Evolutionary conservation across 2,113 vertebrate species (phyloP).

Genomic region (Salvelinus namaycush): DNA sequence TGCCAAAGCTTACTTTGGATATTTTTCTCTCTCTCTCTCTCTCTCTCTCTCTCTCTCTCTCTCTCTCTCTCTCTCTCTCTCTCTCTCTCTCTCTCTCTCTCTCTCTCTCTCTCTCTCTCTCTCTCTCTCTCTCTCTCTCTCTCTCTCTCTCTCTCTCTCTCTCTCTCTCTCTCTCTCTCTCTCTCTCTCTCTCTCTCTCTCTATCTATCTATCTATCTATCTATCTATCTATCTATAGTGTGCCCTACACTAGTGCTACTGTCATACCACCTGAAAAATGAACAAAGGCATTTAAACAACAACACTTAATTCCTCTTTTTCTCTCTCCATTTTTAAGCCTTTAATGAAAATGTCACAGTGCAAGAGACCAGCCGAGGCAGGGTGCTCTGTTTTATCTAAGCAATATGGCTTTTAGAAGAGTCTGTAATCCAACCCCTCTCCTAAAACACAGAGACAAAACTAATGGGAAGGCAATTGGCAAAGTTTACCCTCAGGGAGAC

Average conservation of each 20-base stretch:
- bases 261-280: slow-evolving; percentile 6
- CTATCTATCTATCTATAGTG: neutral
- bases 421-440: slow-evolving; percentile 23
- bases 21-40: no score
- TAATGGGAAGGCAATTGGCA: slow-evolving; percentile 3
- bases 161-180: no score
- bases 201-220: no score
- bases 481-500: slow-evolving; percentile 30
- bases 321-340: neutral
- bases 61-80: no score
- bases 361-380: neutral
- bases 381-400: slow-evolving; percentile 19
- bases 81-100: no score
- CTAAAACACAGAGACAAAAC: slow-evolving; percentile 25
- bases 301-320: slow-evolving; percentile 7
- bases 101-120: no score
- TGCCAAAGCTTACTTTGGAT: no score
- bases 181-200: no score
- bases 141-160: no score
- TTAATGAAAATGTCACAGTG: slow-evolving; percentile 26
- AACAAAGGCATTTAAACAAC: neutral
- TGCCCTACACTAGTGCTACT: neutral
- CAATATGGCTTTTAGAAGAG: slow-evolving; percentile 26
- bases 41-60: no score
- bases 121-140: neutral